Percentiles rank a stretch among this genome's conserved stretches.
Evolutionary conservation across 2,888 invertebrate genomes (phyloP).

Genomic region (Cosmorhoe ocellata): DNA sequence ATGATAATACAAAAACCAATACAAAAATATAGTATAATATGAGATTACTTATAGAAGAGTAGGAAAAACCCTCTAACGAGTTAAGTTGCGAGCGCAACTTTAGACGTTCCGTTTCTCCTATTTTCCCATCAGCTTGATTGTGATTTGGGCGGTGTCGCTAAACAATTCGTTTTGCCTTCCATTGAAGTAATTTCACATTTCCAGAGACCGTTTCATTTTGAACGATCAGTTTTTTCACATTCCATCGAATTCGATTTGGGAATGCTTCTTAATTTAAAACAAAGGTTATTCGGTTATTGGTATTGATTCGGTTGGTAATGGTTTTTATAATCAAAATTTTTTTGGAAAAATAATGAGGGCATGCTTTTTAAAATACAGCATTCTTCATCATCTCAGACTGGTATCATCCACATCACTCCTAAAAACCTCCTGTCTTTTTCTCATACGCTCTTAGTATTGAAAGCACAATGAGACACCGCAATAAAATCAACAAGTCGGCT

Average conservation of each 20-base stretch:
- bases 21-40: neutral
- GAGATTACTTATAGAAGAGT: no score
- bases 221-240: conserved; percentile 60
- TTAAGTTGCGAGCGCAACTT: neutral
- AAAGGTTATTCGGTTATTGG: no score
- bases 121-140: conserved; percentile 58
- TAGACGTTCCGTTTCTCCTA: neutral
- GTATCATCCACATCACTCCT: no score
- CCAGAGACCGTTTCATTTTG: conserved; percentile 36
- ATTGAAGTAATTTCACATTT: conserved; percentile 28
- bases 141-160: conserved; percentile 60
- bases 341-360: no score
- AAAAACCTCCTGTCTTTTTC: no score
- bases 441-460: no score
- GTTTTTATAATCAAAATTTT: neutral
- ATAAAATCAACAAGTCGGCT: neutral
- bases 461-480: no score
- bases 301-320: conserved; percentile 4
- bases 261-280: conserved; percentile 26
- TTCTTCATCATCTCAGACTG: no score
- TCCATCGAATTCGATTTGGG: conserved; percentile 38
- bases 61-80: neutral
- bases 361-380: no score
- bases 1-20: no score
- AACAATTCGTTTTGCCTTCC: conserved; percentile 60